Base-by-base conservation (phyloP, 2,888 invertebrate species). In the Hirtodrosophila duncani region DNA sequence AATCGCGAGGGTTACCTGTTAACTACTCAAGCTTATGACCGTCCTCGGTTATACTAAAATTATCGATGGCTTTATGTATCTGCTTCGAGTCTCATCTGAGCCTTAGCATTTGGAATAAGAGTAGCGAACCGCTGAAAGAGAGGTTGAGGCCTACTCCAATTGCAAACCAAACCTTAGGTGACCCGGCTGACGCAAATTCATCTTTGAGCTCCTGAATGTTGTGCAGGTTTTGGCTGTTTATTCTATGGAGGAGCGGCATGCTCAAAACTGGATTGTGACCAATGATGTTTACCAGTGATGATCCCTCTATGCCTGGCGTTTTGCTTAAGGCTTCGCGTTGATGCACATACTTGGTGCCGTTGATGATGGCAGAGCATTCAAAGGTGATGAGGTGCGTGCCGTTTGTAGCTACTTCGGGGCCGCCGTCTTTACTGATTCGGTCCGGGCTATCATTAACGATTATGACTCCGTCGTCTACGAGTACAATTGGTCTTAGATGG, bases 211-310 rank as follows among this genome's bases (percentile, higher is more conserved):
- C 23, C n/a, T 43, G 17, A 23, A 43, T 31, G 31, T 21, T 16
- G 2, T 20, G 27, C 13, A 44, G 13, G 21, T 44, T 44, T 9
- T 38, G 7, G 13, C 24, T 30, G 48, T 39, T 38, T n/a, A 38
- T 46, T 3, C 38, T 30, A 10, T 43, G 37, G 11, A 27, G 27
- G n/a, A 20, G 17, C 8, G 48, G 30, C 16, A 39, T 31, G 17
- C 31, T 48, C 26, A 49, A 23, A 2, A 26, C 34, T 9, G 36
- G 39, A 11, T 50, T 43, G 24, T 43, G 50, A 14, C 38, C 14
- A 10, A 31, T 50, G 29, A 50, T 36, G 37, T 36, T 50, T 2
- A 43, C 26, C 24, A 50, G 13, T 8, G 51, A 33, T 8, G 43
- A 51, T n/a, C 30, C 18, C 20, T 21, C 37, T 9, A 37, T 24